phyloP scores from a whole-genome alignment of 2,888 invertebrate genomes.

The Muscina levida region DNA sequence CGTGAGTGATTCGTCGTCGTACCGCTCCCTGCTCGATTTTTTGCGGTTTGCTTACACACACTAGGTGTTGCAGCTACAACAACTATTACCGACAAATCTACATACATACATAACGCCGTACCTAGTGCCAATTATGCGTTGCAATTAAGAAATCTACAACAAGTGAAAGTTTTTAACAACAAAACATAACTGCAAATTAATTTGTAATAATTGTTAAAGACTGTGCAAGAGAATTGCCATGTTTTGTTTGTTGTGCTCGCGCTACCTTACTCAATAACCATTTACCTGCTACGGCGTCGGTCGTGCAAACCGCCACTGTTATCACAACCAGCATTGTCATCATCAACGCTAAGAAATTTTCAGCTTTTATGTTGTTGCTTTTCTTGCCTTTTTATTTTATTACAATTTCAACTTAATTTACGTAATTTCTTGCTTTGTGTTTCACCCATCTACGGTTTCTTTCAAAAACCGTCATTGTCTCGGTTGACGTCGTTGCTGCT shows the following conservation, averaged over 20 bases:
- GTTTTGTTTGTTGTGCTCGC: too few species aligned
- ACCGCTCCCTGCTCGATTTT: too few species aligned
- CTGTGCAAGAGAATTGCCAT: not conserved
- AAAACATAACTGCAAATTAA: conserved; percentile 24
- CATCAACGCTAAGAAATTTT: not conserved
- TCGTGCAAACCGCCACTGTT: not conserved
- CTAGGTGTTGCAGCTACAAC: too few species aligned
- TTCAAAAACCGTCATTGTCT: conserved; percentile 24
- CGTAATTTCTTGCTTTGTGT: conserved; percentile 55
- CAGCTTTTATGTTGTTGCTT: conserved; percentile 25
- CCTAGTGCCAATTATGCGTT: conserved; percentile 13
- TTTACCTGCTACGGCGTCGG: conserved; percentile 20
- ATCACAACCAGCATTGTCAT: not conserved
- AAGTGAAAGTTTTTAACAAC: conserved; percentile 57
- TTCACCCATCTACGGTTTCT: conserved; percentile 41
- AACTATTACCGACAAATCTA: not conserved
- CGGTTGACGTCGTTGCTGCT: not conserved
- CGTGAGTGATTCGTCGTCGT: too few species aligned
- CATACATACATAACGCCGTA: too few species aligned
- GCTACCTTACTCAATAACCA: conserved; percentile 36
- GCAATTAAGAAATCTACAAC: conserved; percentile 8
- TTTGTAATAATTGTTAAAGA: conserved; percentile 7
- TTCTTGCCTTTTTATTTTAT: conserved; percentile 29
- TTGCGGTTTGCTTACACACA: too few species aligned
- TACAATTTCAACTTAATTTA: conserved; percentile 52